Evolutionary conservation across 1,140 invertebrate species (phyloP).

Genomic region (Limonius californicus): DNA sequence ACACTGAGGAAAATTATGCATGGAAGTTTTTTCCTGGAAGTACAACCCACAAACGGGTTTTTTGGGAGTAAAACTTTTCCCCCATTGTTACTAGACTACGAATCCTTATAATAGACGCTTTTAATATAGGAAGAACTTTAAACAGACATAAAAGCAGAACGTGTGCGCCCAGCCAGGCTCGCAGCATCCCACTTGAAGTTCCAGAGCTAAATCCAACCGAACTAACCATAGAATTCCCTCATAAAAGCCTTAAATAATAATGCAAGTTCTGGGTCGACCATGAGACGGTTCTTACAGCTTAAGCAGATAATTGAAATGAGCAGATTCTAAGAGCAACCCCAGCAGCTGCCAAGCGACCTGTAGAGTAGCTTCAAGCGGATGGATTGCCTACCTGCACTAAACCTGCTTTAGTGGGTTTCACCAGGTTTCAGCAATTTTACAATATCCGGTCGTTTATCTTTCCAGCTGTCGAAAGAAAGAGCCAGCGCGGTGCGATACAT

Average conservation of each 20-base stretch:
- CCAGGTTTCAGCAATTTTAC: slow-evolving; percentile 18
- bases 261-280: neutral
- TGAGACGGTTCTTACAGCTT: neutral
- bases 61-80: too few species aligned
- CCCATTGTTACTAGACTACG: too few species aligned
- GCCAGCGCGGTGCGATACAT: neutral
- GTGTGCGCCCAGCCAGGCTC: too few species aligned
- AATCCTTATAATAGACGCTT: too few species aligned
- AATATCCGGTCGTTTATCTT: slow-evolving; percentile 27
- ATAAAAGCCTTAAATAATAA: slow-evolving; percentile 11
- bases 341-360: neutral
- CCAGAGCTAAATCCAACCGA: too few species aligned
- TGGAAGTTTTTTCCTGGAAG: too few species aligned
- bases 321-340: neutral
- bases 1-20: too few species aligned
- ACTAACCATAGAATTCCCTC: neutral
- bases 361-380: neutral
- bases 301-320: neutral
- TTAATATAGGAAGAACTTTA: too few species aligned
- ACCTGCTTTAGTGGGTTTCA: slow-evolving; percentile 1
- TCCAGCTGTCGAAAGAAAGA: slow-evolving; percentile 19
- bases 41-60: too few species aligned
- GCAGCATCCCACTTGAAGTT: too few species aligned
- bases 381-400: slow-evolving; percentile 12
- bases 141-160: too few species aligned